Percentiles rank a stretch among this genome's conserved stretches.
Evolutionary conservation across 2,797 vertebrate genomes (phyloP).

Genomic region (Rousettus madagascariensis): DNA sequence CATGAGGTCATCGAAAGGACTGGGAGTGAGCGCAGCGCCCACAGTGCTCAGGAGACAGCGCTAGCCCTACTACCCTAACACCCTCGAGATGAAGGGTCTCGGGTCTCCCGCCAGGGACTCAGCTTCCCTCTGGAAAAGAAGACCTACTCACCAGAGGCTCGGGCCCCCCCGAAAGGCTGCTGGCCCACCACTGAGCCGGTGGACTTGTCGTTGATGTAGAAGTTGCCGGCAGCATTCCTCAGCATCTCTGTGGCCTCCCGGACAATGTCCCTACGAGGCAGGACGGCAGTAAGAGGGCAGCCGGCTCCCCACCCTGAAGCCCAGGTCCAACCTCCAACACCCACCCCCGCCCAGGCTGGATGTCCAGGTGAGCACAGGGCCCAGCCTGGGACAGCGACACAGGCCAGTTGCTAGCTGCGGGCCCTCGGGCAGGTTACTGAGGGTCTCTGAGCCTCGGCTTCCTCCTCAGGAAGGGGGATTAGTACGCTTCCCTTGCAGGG

Average conservation of each 20-base stretch:
- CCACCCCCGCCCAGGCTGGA: background rate
- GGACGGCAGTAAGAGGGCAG: accelerated
- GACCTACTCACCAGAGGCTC: slow-evolving; percentile 90
- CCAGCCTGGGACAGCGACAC: accelerated
- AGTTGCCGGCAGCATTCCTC: slow-evolving; percentile 93
- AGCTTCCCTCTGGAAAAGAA: background rate
- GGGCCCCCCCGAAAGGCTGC: slow-evolving; percentile 95
- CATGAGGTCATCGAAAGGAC: background rate
- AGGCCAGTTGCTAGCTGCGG: background rate
- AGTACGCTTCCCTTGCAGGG: accelerated
- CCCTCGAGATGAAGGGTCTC: accelerated
- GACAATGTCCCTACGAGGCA: slow-evolving; percentile 84
- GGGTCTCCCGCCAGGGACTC: background rate
- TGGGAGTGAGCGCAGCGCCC: accelerated
- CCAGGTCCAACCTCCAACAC: accelerated
- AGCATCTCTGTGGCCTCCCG: slow-evolving; percentile 86
- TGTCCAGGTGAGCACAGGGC: background rate
- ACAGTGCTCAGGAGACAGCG: accelerated
- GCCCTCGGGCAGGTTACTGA: accelerated
- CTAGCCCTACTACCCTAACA: background rate
- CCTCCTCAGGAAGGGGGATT: background rate
- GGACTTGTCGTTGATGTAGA: slow-evolving; percentile 96
- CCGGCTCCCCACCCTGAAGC: background rate
- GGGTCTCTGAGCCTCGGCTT: background rate
- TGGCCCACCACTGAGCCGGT: slow-evolving; percentile 94